Base-by-base conservation (phyloP, 2,888 invertebrate species). In the Silvanus unidentatus region DNA sequence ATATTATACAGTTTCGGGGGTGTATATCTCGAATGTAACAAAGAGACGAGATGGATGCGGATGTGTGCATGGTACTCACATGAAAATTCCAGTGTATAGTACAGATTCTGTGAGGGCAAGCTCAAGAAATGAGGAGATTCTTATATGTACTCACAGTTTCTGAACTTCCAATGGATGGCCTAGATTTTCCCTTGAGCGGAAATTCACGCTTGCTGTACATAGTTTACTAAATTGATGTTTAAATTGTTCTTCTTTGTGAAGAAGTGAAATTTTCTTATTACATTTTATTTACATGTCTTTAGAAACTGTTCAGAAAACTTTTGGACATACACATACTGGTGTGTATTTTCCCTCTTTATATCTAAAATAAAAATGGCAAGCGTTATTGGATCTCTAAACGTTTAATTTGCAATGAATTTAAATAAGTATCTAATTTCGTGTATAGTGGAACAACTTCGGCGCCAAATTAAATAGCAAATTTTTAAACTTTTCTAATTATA, bases 211-310 rank as follows among this genome's bases (percentile, higher is more conserved):
- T 43, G 43, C 44, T 47, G 45, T 43, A 49, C 47, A 45, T 52
- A 52, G 45, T 49, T 47, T 40, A 35, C 47, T 42, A 52, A 47
- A 52, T 47, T 49, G 47, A 47, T 49, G 44, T 47, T 40, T 47
- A 45, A 52, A 49, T 47, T 52, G 47, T 51, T 49, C 44, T 44
- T 43, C 46, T 50, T 42, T 42, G 36, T 37, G 35, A 29, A 37
- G 37, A 27, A 37, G 37, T 35, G 36, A 28, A 42, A 37, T 35
- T 36, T 42, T 42, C 42, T 14, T 36, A 42, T 42, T 42, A 37
- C 37, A 42, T 37, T 42, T 42, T 37, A 42, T 42, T 42, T 42
- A 37, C 36, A 28, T 37, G 36, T 37, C 37, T 36, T 37, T 42
- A 8, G 22, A 30, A 16, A 22, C 16, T 30, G 34, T n/a, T n/a